Percentiles rank a stretch among this genome's conserved stretches.
Conservation (phyloP, 2,113 vertebrate species). For the Turnix velox region DNA sequence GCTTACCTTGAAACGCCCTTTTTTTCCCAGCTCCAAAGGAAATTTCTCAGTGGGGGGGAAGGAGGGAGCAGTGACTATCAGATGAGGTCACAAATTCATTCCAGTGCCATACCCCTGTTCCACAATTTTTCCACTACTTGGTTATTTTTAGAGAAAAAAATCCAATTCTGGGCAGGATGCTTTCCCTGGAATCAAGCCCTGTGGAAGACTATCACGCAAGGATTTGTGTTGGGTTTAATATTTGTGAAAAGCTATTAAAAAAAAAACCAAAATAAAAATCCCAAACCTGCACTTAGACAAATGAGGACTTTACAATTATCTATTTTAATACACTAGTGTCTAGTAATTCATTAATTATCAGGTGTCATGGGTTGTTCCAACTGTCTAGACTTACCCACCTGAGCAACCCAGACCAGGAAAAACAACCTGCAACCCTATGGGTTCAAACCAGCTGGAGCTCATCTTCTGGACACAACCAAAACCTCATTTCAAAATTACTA, state of each 20-base stretch:
- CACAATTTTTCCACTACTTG: background rate
- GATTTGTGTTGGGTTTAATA: constrained; percentile 2
- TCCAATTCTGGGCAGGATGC: background rate
- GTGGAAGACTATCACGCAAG: background rate
- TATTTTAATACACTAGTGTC: constrained; percentile 25
- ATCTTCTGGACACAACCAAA: constrained; percentile 23
- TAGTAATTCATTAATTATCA: constrained; percentile 37
- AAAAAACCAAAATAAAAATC: background rate
- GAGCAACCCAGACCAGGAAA: background rate
- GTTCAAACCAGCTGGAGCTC: constrained; percentile 37
- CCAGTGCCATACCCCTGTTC: background rate
- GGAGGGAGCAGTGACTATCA: background rate
- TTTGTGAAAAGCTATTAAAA: constrained; percentile 17
- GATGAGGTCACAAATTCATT: background rate
- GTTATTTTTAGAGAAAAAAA: background rate
- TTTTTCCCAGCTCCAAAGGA: background rate
- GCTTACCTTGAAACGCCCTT: background rate
- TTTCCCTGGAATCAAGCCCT: background rate
- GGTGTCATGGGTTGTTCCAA: background rate
- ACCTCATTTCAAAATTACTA: background rate
- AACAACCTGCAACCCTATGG: background rate
- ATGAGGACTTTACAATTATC: constrained; percentile 31
- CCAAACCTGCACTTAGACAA: constrained; percentile 41
- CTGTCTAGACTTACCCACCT: constrained; percentile 39
- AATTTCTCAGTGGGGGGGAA: too few relatives aligned